These are phyloP conservation scores for Xylocampa areola DNA, from an alignment of 2,888 invertebrate genomes.

Conservation along the genomic window DNA sequence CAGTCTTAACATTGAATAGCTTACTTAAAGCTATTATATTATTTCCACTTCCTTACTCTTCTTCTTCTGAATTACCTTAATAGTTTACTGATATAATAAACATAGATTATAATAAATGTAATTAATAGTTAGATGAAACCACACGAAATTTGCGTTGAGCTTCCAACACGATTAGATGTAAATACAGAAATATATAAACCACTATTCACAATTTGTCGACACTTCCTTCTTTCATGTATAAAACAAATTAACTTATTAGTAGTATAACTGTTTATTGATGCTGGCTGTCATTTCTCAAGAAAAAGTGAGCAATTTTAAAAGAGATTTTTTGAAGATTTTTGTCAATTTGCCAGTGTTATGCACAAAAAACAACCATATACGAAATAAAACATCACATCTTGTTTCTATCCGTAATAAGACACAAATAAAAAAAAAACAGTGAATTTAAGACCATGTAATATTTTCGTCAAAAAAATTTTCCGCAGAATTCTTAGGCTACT, in stretches of 20 bases:
- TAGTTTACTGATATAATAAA: conserved; percentile 63
- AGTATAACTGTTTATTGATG: conserved; percentile 26
- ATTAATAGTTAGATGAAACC: conserved; percentile 78
- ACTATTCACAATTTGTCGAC: conserved; percentile 55
- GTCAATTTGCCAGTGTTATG: too few relatives aligned
- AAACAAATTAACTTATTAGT: conserved; percentile 32
- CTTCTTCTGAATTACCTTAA: conserved; percentile 37
- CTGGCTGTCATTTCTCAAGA: conserved; percentile 21
- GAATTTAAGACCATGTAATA: not conserved
- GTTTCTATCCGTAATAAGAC: not conserved
- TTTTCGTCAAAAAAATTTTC: not conserved
- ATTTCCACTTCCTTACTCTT: conserved; percentile 10
- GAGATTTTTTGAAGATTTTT: too few relatives aligned
- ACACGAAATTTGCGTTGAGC: conserved; percentile 90
- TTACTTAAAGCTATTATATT: conserved; percentile 27
- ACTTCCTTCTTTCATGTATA: conserved; percentile 46
- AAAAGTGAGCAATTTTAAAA: not conserved
- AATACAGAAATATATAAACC: conserved; percentile 79
- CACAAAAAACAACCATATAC: not conserved
- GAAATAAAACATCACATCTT: not conserved
- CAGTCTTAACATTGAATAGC: conserved; percentile 23
- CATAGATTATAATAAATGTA: conserved; percentile 66
- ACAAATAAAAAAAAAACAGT: not conserved
- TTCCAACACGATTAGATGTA: conserved; percentile 91
- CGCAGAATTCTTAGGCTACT: conserved; percentile 6